Evolutionary conservation across 2,888 invertebrate species (phyloP), one percentile per base, ranked within the genome.

Genomic region (Caenorhabditis doughertyi): DNA sequence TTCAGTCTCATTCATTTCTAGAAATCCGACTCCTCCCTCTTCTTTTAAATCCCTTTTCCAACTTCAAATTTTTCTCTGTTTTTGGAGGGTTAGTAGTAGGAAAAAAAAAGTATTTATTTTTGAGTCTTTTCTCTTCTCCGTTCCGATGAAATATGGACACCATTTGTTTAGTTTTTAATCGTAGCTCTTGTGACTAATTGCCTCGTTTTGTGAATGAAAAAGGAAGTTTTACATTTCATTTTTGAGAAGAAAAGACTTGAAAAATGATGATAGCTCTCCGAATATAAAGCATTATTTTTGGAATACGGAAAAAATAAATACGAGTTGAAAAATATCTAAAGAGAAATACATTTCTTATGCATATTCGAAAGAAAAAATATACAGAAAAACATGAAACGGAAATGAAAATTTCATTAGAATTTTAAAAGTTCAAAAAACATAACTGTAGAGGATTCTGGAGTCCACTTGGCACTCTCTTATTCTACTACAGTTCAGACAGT

Each of bases 161-260:
- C 42, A 62, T 62, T 62, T 62, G 62, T 62, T 62, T 62, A 62
- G 58, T 62, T 62, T 62, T 62, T 62, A 62, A 62, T 62, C 62
- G 62, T 44, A n/a, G 35, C 55, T n/a, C 23, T 60, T 60, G 3
- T 44, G 62, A 44, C 62, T 62, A 62, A 42, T 62, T 62, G 25
- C 62, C 58, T 44, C 58, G 18, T 35, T 18, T 35, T 39, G 21
- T 53, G 13, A n/a, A 23, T 39, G 2, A 8, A 25, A 42, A 62
- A 62, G 44, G 44, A 62, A 62, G 42, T 44, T 62, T 58, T 39
- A 23, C 39, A 58, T 58, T 62, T 62, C 44, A 62, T 62, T 62
- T 62, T 62, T 27, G 62, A 39, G 16, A 58, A 60, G 23, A 25
- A 44, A 58, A 18, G 3, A 58, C 39, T 35, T 62, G 44, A 62